These are phyloP conservation scores for Prunella fulvescens DNA, from an alignment of 2,113 vertebrate genomes.

Conservation along the genomic window DNA sequence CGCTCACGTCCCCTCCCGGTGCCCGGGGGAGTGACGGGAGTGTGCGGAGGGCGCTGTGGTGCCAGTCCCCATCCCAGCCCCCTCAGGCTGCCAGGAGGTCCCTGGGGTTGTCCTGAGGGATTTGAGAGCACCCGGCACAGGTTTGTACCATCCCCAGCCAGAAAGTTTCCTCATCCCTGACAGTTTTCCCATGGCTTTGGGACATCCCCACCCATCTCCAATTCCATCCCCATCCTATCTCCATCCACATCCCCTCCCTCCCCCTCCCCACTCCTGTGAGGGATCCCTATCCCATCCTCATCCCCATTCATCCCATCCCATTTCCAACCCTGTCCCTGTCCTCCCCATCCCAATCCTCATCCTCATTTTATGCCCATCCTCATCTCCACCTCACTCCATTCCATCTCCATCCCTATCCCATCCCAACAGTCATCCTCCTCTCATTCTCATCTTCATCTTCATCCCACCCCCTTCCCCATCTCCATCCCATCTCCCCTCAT, in stretches of 20 bases:
- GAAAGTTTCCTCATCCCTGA: not conserved
- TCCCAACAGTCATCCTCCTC: no score
- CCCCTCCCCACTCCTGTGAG: not conserved
- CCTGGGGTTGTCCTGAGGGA: not conserved
- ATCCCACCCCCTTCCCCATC: no score
- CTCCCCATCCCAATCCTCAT: not conserved
- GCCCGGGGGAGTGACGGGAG: rapidly evolving
- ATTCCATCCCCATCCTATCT: not conserved
- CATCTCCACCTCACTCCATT: no score
- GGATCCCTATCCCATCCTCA: not conserved
- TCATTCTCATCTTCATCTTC: not conserved
- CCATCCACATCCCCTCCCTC: not conserved
- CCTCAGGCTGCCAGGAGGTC: not conserved
- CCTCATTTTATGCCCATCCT: no score
- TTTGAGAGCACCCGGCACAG: not conserved
- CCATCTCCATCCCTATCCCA: no score
- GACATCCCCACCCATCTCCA: not conserved
- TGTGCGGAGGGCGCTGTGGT: not conserved
- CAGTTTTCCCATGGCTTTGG: not conserved
- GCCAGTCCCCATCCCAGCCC: not conserved
- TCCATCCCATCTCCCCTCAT: not conserved
- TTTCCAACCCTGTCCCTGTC: not conserved
- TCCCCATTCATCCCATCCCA: not conserved
- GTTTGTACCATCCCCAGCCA: not conserved
- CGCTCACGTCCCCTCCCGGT: not conserved